These are phyloP conservation scores for Colletes collaris DNA, from an alignment of 2,888 invertebrate genomes.

Conservation along the genomic window DNA sequence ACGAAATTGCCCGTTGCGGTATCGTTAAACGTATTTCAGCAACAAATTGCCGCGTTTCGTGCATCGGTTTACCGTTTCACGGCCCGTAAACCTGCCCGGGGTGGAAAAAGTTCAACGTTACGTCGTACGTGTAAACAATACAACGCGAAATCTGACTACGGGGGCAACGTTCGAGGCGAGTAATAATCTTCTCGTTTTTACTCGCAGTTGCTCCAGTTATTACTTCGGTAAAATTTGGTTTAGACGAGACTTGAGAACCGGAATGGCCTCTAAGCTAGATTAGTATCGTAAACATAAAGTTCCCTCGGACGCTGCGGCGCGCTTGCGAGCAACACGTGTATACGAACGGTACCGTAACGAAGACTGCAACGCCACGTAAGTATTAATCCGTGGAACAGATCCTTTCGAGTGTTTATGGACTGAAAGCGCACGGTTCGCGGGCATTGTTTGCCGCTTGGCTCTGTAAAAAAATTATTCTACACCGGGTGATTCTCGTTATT, in stretches of 20 bases:
- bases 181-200: conserved; percentile 41
- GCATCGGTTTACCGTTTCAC: conserved; percentile 14
- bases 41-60: not conserved
- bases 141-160: conserved; percentile 21
- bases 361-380: not conserved
- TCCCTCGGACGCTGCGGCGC: conserved; percentile 11
- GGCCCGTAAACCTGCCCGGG: conserved; percentile 13
- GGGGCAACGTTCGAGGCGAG: conserved; percentile 17
- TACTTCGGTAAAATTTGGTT: conserved; percentile 51
- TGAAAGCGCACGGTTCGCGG: no score
- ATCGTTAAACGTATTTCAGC: conserved; percentile 15
- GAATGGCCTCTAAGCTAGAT: conserved; percentile 42
- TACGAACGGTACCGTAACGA: conserved; percentile 1
- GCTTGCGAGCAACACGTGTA: conserved; percentile 19
- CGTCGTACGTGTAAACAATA: conserved; percentile 25
- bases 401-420: not conserved
- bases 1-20: conserved; percentile 13
- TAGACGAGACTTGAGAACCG: conserved; percentile 22
- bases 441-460: not conserved
- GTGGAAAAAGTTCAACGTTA: conserved; percentile 12
- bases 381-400: not conserved
- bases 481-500: no score
- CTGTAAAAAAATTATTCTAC: no score
- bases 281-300: conserved; percentile 41
- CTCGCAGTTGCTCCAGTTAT: conserved; percentile 39